These are phyloP conservation scores for Byasa hedistus DNA, from an alignment of 2,888 invertebrate species.

Conservation along the genomic window DNA sequence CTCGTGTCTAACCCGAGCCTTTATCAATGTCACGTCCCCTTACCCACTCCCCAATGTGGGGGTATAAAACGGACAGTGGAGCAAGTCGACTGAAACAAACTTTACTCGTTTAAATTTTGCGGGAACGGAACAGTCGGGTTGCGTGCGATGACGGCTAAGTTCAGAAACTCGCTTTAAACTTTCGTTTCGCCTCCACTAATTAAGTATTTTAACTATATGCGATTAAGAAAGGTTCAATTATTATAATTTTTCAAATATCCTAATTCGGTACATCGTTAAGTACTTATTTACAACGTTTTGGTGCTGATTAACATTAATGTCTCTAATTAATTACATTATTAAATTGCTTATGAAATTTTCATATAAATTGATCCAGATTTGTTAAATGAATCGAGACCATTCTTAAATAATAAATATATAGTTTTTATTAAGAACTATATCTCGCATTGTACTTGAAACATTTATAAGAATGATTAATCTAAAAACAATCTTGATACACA, in stretches of 20 bases:
- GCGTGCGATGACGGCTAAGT: conserved; percentile 64
- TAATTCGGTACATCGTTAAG: background rate
- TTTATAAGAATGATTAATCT: too few species aligned
- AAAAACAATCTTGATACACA: too few species aligned
- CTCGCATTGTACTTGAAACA: too few species aligned
- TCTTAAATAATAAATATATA: too few species aligned
- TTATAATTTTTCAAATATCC: background rate
- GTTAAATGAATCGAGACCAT: too few species aligned
- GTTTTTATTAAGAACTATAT: too few species aligned
- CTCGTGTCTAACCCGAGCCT: conserved; percentile 54
- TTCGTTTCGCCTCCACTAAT: conserved; percentile 55
- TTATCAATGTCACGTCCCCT: conserved; percentile 52
- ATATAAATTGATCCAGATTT: too few species aligned
- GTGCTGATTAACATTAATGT: too few species aligned
- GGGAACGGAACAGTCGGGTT: conserved; percentile 60
- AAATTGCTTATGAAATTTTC: too few species aligned
- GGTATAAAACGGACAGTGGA: conserved; percentile 61
- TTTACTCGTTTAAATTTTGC: conserved; percentile 80
- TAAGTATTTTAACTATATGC: conserved; percentile 49
- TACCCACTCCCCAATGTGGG: conserved; percentile 15
- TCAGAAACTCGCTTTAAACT: conserved; percentile 58
- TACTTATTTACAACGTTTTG: background rate
- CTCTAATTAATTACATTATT: too few species aligned
- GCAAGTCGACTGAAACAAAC: conserved; percentile 72
- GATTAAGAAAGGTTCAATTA: conserved; percentile 8